These are phyloP conservation scores for Caiman crocodilus DNA, from an alignment of 2,797 vertebrate species.

Conservation along the genomic window DNA sequence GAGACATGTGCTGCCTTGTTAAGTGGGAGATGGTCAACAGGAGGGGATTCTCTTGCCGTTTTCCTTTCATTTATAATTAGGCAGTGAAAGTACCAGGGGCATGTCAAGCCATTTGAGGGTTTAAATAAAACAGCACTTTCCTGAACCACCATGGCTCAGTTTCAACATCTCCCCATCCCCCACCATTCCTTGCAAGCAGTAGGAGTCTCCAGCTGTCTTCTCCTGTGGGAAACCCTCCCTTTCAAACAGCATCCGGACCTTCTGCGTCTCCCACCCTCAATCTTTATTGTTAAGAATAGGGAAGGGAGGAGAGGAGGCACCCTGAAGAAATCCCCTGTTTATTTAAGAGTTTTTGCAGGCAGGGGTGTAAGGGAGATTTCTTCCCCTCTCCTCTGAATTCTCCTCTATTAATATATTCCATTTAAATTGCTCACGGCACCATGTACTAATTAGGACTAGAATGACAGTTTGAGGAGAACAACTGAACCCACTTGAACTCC, in stretches of 20 bases:
- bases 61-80: conserved; percentile 76
- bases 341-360: conserved; percentile 70
- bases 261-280: conserved; percentile 51
- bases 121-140: conserved; percentile 55
- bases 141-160: conserved; percentile 48
- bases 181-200: conserved; percentile 23
- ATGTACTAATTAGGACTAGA: conserved; percentile 59
- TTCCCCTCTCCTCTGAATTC: conserved; percentile 70
- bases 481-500: conserved; percentile 65
- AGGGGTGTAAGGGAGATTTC: conserved; percentile 40
- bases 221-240: conserved; percentile 69
- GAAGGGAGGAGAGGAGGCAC: conserved; percentile 62
- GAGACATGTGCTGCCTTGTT: conserved; percentile 65
- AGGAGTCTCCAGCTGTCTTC: conserved; percentile 51
- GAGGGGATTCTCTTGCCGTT: conserved; percentile 61
- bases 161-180: conserved; percentile 13
- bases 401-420: conserved; percentile 68
- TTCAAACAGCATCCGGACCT: conserved; percentile 56
- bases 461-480: conserved; percentile 66
- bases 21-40: conserved; percentile 74
- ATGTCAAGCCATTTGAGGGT: conserved; percentile 68
- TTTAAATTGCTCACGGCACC: conserved; percentile 65
- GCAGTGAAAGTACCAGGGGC: conserved; percentile 66
- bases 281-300: conserved; percentile 63
- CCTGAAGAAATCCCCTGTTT: conserved; percentile 73